Conservation (phyloP, 2,113 vertebrate genomes). For the Zootoca vivipara region DNA sequence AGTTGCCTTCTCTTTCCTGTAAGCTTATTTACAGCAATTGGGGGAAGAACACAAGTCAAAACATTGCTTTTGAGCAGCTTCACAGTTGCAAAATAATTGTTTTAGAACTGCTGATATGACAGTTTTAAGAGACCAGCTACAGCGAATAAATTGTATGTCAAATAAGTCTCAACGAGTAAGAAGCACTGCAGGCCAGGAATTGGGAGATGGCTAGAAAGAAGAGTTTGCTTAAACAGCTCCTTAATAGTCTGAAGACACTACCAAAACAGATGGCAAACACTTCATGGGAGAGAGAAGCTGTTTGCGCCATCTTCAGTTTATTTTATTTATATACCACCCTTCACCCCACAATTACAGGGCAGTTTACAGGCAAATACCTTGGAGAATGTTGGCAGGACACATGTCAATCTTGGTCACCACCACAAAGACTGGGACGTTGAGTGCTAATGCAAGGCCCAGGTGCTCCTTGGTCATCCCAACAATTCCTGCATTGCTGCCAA, state of each 20-base stretch:
- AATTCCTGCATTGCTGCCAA: slow-evolving; percentile 97
- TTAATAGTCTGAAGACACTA: slow-evolving; percentile 12
- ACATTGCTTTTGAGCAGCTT: neutral
- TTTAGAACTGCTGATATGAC: neutral
- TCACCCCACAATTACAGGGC: too few relatives aligned
- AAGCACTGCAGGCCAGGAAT: neutral
- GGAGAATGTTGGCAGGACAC: slow-evolving; percentile 97
- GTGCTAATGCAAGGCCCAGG: slow-evolving; percentile 92
- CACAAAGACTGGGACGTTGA: slow-evolving; percentile 97
- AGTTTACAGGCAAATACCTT: slow-evolving; percentile 77
- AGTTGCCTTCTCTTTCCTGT: neutral
- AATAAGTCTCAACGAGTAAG: neutral
- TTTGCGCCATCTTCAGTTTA: slow-evolving; percentile 42
- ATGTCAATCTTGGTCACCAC: slow-evolving; percentile 99
- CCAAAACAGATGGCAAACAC: slow-evolving; percentile 27
- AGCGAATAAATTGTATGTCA: neutral
- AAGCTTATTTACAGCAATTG: neutral
- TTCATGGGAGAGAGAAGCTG: neutral
- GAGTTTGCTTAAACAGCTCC: neutral
- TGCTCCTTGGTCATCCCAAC: slow-evolving; percentile 99
- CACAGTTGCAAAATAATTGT: neutral
- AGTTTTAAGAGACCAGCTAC: neutral
- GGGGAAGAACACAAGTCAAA: neutral
- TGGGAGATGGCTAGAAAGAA: too few relatives aligned
- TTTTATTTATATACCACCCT: too few relatives aligned